Evolutionary conservation across 2,113 vertebrate genomes (phyloP).

Genomic region (Eleginops maclovinus): DNA sequence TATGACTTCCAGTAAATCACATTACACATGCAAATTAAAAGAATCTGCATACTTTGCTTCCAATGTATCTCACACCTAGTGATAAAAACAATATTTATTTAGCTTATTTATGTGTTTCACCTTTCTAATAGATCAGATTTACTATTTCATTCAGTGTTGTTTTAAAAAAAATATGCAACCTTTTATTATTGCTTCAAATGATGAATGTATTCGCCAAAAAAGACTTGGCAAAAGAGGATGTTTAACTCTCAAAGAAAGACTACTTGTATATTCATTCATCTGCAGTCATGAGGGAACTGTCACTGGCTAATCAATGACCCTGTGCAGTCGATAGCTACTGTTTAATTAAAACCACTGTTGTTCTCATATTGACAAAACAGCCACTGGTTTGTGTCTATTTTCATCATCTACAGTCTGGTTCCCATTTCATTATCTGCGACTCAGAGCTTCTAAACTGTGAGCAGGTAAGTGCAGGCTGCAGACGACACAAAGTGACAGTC

Average conservation of each 20-base stretch:
- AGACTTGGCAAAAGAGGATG: background rate
- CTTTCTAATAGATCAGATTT: background rate
- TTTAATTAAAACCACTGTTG: conserved; percentile 12
- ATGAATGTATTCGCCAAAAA: background rate
- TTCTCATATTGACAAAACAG: conserved; percentile 8
- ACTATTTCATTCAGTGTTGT: background rate
- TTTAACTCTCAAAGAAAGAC: background rate
- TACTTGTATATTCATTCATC: background rate
- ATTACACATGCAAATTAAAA: background rate
- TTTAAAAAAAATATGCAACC: background rate
- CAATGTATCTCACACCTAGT: background rate
- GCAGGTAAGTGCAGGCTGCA: conserved; percentile 36
- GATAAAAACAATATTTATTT: background rate
- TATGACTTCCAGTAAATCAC: background rate
- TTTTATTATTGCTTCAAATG: background rate
- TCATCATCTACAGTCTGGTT: background rate
- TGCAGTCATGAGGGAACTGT: background rate
- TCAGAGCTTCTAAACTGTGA: conserved; percentile 2
- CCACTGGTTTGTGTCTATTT: background rate
- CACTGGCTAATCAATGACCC: conserved; percentile 10
- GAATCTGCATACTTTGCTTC: background rate
- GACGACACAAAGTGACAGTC: conserved; percentile 44
- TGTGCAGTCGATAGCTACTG: background rate
- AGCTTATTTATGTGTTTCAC: background rate
- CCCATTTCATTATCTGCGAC: background rate